Evolutionary conservation across 2,797 vertebrate genomes (phyloP).

Genomic region (Sardinella longiceps): DNA sequence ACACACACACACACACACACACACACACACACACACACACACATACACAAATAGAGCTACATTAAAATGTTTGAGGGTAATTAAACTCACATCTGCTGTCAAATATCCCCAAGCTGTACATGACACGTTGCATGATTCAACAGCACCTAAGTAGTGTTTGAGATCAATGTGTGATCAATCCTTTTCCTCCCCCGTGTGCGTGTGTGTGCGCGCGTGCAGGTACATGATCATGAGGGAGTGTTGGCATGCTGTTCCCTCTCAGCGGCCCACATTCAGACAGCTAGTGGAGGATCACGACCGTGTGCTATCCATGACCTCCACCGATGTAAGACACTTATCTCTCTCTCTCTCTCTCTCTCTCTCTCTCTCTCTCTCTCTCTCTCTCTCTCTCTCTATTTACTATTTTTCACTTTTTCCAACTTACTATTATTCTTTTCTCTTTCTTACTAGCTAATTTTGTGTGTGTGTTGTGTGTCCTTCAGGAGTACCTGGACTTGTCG

Average conservation of each 20-base stretch:
- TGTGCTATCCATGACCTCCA: conserved; percentile 91
- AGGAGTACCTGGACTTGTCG: conserved; percentile 92
- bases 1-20: conserved; percentile 16
- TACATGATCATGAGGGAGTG: conserved; percentile 99
- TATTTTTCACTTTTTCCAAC: neutral
- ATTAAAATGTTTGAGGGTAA: too few species aligned
- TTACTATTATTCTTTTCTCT: conserved; percentile 40
- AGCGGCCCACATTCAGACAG: conserved; percentile 97
- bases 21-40: conserved; percentile 1
- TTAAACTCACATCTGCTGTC: neutral
- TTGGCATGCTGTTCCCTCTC: conserved; percentile 93
- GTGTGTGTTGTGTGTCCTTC: conserved; percentile 43
- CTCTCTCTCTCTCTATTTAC: neutral
- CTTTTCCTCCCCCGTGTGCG: neutral
- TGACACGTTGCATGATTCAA: too few species aligned
- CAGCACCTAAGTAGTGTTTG: too few species aligned
- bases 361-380: neutral
- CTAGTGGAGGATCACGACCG: conserved; percentile 97
- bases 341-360: neutral
- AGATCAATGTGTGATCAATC: too few species aligned
- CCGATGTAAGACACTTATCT: conserved; percentile 81
- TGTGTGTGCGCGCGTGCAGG: conserved; percentile 66
- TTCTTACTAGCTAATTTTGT: neutral
- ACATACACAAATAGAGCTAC: neutral
- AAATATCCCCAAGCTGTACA: neutral